Percentiles rank a stretch among this genome's conserved stretches.
Conservation (phyloP, 1,140 invertebrate species). For the Caenorhabditis brenneri region DNA sequence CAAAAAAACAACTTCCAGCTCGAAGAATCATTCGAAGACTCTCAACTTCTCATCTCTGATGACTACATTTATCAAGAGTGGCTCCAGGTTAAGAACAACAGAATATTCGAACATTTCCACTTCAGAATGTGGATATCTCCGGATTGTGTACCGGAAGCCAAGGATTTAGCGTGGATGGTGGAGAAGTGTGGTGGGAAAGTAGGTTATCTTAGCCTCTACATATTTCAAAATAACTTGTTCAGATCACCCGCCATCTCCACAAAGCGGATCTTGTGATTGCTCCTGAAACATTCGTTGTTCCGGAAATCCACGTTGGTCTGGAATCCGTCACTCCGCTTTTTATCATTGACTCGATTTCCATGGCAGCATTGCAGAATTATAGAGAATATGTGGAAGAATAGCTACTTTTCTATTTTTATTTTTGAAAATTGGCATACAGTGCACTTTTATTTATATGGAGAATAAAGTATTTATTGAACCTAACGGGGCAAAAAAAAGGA, state of each 20-base stretch:
- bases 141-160: not conserved
- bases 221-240: not conserved
- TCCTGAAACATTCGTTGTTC: not conserved
- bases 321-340: not conserved
- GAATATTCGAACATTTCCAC: not conserved
- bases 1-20: too few relatives aligned
- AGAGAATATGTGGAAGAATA: not conserved
- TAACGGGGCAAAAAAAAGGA: too few relatives aligned
- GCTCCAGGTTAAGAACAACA: not conserved
- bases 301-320: not conserved
- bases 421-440: too few relatives aligned
- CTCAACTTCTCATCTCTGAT: not conserved
- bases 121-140: constrained; percentile 7
- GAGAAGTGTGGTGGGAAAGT: constrained; percentile 23
- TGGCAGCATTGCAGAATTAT: constrained; percentile 1
- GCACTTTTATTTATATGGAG: not conserved
- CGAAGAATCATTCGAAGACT: constrained; percentile 23
- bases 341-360: not conserved
- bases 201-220: too few relatives aligned
- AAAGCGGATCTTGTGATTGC: not conserved
- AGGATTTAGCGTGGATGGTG: not conserved
- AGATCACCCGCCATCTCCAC: not conserved
- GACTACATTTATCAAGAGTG: constrained; percentile 5
- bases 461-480: too few relatives aligned
- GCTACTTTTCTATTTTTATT: not conserved